A percentile compares a stretch with the other conserved stretches of the same genome.
Evolutionary conservation across 2,888 invertebrate species (phyloP).

Genomic region (Euplagia quadripunctaria): DNA sequence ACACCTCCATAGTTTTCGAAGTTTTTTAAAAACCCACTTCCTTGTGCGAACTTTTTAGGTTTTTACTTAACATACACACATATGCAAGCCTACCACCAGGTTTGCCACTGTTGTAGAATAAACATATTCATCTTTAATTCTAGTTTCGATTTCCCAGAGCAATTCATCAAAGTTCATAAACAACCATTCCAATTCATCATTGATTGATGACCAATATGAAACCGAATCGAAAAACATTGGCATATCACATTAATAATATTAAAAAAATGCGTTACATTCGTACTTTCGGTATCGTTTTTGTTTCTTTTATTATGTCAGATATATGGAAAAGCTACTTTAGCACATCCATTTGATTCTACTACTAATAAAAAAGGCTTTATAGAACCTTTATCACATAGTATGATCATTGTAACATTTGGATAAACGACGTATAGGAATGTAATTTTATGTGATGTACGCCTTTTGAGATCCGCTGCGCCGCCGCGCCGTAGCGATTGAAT

Average conservation of each 20-base stretch:
- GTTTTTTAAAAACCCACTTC: too few relatives aligned
- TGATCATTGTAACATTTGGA: too few relatives aligned
- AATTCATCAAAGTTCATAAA: conserved; percentile 44
- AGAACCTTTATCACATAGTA: too few relatives aligned
- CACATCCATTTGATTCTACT: too few relatives aligned
- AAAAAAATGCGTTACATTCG: background rate
- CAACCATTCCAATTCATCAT: conserved; percentile 30
- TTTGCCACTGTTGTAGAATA: background rate
- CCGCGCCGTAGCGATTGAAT: too few relatives aligned
- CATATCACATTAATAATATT: background rate
- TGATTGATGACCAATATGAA: conserved; percentile 30
- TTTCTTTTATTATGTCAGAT: too few relatives aligned
- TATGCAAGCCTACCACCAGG: background rate
- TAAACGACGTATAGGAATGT: too few relatives aligned
- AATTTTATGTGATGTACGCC: too few relatives aligned
- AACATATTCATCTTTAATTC: background rate
- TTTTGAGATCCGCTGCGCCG: too few relatives aligned
- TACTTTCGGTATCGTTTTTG: background rate
- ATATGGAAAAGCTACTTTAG: too few relatives aligned
- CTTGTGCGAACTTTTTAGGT: background rate
- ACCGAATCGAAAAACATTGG: conserved; percentile 13
- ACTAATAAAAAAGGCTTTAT: too few relatives aligned
- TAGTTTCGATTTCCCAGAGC: background rate
- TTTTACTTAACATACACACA: background rate
- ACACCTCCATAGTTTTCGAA: background rate